Conservation (phyloP, 2,888 invertebrate species). For the Andrena bucephala region DNA sequence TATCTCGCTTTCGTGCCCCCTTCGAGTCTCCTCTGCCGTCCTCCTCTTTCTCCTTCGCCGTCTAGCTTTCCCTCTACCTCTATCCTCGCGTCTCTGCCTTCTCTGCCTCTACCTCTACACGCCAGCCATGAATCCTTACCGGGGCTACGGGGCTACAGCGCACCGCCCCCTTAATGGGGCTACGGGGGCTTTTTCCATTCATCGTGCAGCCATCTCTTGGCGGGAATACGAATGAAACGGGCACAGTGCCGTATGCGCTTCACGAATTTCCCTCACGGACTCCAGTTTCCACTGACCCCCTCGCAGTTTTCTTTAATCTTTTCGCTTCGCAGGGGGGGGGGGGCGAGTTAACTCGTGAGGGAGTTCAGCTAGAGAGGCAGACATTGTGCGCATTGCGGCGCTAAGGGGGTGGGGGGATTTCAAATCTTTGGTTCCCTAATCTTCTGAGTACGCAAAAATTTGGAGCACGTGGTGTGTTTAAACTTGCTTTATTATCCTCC, state of each 20-base stretch:
- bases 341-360: too few species aligned
- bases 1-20: slow-evolving; percentile 42
- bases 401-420: not conserved
- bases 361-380: too few species aligned
- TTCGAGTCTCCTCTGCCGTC: slow-evolving; percentile 13
- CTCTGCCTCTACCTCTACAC: slow-evolving; percentile 62
- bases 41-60: slow-evolving; percentile 38
- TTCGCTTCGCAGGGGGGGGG: too few species aligned
- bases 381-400: not conserved
- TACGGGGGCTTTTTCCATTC: slow-evolving; percentile 83
- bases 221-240: slow-evolving; percentile 59
- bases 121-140: slow-evolving; percentile 85
- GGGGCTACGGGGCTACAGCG: slow-evolving; percentile 75
- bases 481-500: not conserved
- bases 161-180: slow-evolving; percentile 85
- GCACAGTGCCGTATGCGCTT: slow-evolving; percentile 49
- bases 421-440: not conserved
- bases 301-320: too few species aligned
- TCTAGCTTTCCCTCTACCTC: slow-evolving; percentile 56
- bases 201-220: slow-evolving; percentile 81
- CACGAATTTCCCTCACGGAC: slow-evolving; percentile 23
- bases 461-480: not conserved
- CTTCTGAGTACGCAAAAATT: not conserved
- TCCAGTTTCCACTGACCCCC: too few species aligned
- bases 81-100: slow-evolving; percentile 52